Evolutionary conservation across 2,797 vertebrate species (phyloP).

Genomic region (Myripristis murdjan): DNA sequence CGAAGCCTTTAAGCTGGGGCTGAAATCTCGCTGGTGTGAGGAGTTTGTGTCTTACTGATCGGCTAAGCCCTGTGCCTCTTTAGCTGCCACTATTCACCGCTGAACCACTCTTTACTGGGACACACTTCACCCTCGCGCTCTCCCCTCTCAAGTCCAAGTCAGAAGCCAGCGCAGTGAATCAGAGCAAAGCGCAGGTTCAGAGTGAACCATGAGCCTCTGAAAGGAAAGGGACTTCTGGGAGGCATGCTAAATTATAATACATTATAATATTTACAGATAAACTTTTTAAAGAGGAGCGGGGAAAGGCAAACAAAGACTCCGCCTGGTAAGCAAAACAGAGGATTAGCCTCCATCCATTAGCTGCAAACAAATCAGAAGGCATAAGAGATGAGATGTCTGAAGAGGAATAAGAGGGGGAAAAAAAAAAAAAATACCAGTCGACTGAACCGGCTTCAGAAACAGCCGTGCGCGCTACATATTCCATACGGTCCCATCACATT

Average conservation of each 20-base stretch:
- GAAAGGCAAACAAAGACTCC: slow-evolving; percentile 20
- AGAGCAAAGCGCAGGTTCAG: slow-evolving; percentile 32
- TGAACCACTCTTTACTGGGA: slow-evolving; percentile 46
- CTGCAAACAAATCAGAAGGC: slow-evolving; percentile 43
- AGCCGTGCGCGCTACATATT: slow-evolving; percentile 22
- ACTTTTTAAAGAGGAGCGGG: slow-evolving; percentile 15
- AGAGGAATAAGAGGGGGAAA: slow-evolving; percentile 18
- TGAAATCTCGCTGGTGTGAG: slow-evolving; percentile 79
- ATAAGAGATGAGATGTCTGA: slow-evolving; percentile 22
- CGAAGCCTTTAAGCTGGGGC: slow-evolving; percentile 78
- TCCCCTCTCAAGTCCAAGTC: slow-evolving; percentile 18
- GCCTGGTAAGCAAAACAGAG: slow-evolving; percentile 7
- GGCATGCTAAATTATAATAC: too few species aligned
- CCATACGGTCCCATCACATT: slow-evolving; percentile 49
- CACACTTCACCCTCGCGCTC: slow-evolving; percentile 37
- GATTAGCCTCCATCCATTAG: slow-evolving; percentile 20
- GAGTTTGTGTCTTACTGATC: slow-evolving; percentile 80
- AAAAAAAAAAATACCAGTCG: slow-evolving; percentile 14
- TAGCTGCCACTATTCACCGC: slow-evolving; percentile 59
- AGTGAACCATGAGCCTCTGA: slow-evolving; percentile 18
- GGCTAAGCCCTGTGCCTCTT: slow-evolving; percentile 67
- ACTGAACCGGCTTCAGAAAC: slow-evolving; percentile 43
- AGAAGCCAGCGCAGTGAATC: slow-evolving; percentile 44
- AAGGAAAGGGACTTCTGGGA: not conserved
- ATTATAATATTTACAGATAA: slow-evolving; percentile 1